phyloP scores from a whole-genome alignment of 2,888 invertebrate species.

The Diadromus collaris region DNA sequence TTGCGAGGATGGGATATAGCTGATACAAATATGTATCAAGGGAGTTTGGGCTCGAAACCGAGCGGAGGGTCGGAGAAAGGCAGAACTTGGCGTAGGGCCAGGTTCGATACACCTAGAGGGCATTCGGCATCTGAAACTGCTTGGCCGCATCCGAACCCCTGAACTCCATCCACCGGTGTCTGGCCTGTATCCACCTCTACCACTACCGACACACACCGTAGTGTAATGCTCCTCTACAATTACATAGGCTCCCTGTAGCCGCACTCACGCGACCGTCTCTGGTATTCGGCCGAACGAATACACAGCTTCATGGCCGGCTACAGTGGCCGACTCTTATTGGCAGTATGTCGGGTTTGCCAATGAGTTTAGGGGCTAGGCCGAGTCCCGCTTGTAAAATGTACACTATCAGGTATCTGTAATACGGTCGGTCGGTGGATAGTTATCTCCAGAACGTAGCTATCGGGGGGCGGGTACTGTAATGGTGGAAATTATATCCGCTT shows the following conservation, averaged over 20 bases:
- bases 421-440: conserved; percentile 17
- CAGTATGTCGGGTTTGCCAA: conserved; percentile 15
- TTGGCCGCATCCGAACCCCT: conserved; percentile 24
- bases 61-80: conserved; percentile 28
- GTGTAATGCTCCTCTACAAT: conserved; percentile 16
- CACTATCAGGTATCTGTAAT: conserved; percentile 20
- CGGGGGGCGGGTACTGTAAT: conserved; percentile 33
- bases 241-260: conserved; percentile 8
- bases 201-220: background rate
- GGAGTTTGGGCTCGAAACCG: conserved; percentile 42
- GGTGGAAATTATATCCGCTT: conserved; percentile 47
- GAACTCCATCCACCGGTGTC: conserved; percentile 25
- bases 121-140: conserved; percentile 50
- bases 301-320: conserved; percentile 12
- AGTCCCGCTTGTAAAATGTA: conserved; percentile 42
- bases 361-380: conserved; percentile 19
- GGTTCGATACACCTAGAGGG: conserved; percentile 52
- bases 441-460: conserved; percentile 45
- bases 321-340: conserved; percentile 38
- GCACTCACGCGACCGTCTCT: conserved; percentile 8
- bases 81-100: conserved; percentile 53
- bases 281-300: conserved; percentile 13
- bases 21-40: conserved; percentile 59
- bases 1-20: conserved; percentile 51
- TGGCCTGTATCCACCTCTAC: conserved; percentile 34